Conservation (phyloP, 2,113 vertebrate species). For the Nannospalax galili region DNA sequence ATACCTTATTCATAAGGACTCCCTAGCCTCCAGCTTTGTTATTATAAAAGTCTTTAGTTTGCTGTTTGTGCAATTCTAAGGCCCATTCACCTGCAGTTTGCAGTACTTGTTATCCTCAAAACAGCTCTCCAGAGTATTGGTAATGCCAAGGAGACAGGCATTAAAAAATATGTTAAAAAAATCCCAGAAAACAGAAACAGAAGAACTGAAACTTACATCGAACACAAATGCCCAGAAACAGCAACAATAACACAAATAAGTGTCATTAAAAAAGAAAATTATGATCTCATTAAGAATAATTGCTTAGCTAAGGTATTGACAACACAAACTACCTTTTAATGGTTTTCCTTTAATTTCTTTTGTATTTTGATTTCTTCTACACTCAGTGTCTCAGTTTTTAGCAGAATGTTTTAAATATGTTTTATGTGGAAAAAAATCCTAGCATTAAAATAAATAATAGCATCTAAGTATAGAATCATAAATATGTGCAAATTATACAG, state of each 20-base stretch:
- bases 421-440: constrained; percentile 23
- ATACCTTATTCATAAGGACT: constrained; percentile 74
- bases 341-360: constrained; percentile 29
- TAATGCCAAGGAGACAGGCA: constrained; percentile 66
- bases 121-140: constrained; percentile 70
- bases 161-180: constrained; percentile 51
- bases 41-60: constrained; percentile 71
- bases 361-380: neutral
- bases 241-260: constrained; percentile 29
- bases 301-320: constrained; percentile 13
- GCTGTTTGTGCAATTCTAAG: constrained; percentile 70
- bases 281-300: constrained; percentile 63
- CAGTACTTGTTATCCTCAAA: constrained; percentile 69
- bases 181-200: neutral
- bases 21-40: constrained; percentile 73
- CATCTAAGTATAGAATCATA: neutral
- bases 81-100: constrained; percentile 74
- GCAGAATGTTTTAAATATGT: constrained; percentile 10
- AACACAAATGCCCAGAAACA: constrained; percentile 39
- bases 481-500: constrained; percentile 6
- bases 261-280: constrained; percentile 38
- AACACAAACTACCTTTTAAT: constrained; percentile 23
- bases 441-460: constrained; percentile 26
- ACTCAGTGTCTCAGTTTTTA: neutral
- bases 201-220: constrained; percentile 34